Evolutionary conservation across 2,797 vertebrate genomes (phyloP).

Genomic region (Molossus molossus): DNA sequence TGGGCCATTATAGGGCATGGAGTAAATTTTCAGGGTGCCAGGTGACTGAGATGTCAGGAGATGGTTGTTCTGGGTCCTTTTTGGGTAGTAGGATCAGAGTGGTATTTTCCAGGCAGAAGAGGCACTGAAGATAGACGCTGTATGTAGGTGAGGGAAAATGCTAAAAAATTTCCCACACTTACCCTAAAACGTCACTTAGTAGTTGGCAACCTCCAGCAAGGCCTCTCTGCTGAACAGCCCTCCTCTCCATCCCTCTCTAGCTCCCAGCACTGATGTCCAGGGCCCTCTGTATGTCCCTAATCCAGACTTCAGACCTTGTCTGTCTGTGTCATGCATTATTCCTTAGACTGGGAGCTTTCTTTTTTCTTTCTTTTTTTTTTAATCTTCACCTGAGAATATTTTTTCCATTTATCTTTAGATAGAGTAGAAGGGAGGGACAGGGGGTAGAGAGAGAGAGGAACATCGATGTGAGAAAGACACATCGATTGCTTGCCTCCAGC

Average conservation of each 20-base stretch:
- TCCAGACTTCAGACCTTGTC: neutral
- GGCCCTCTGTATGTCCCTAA: neutral
- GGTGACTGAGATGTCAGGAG: neutral
- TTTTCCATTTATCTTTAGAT: too few relatives aligned
- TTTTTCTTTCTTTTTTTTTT: too few relatives aligned
- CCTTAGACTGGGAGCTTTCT: neutral
- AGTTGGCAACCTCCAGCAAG: neutral
- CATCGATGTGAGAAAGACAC: too few relatives aligned
- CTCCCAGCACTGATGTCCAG: neutral
- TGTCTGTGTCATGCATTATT: neutral
- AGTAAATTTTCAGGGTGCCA: neutral
- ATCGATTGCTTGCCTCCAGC: too few relatives aligned
- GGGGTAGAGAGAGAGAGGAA: too few relatives aligned
- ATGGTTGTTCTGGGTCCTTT: neutral
- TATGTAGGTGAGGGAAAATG: neutral
- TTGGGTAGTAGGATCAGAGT: neutral
- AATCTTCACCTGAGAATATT: too few relatives aligned
- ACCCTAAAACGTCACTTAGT: neutral
- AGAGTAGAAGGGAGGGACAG: too few relatives aligned
- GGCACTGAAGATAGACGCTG: neutral
- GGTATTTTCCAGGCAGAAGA: neutral
- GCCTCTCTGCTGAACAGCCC: neutral
- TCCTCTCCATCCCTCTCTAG: neutral
- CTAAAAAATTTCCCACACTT: neutral
- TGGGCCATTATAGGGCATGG: neutral